phyloP scores from a whole-genome alignment of 2,888 invertebrate genomes.

The Buathra laborator region DNA sequence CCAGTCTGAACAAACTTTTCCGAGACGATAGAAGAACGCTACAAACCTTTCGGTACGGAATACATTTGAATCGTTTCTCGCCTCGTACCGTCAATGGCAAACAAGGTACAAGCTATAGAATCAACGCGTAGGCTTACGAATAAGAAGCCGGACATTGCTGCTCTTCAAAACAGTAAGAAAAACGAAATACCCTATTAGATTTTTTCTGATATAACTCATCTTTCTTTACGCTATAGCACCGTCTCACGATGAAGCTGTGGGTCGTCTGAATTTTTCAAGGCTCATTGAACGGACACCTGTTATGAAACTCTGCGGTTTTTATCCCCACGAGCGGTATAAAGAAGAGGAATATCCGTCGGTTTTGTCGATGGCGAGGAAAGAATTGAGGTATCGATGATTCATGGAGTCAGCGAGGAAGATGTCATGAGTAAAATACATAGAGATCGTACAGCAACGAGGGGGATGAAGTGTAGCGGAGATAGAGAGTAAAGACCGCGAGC shows the following conservation, averaged over 20 bases:
- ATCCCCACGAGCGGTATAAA: conserved; percentile 22
- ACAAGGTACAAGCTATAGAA: conserved; percentile 45
- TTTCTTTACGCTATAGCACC: neutral
- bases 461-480: conserved; percentile 1
- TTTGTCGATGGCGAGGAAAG: conserved; percentile 22
- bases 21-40: conserved; percentile 19
- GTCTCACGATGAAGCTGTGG: conserved; percentile 14
- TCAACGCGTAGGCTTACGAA: neutral
- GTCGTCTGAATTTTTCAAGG: conserved; percentile 64
- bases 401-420: conserved; percentile 47
- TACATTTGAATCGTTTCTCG: conserved; percentile 71
- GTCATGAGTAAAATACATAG: conserved; percentile 34
- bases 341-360: neutral
- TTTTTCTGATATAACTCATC: neutral
- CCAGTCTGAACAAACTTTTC: conserved; percentile 66
- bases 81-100: conserved; percentile 62
- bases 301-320: conserved; percentile 49
- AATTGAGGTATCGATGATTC: conserved; percentile 58
- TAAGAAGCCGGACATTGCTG: neutral
- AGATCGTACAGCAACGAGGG: conserved; percentile 21
- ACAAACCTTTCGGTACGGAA: conserved; percentile 51
- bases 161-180: conserved; percentile 17
- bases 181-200: neutral
- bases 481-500: conserved; percentile 27
- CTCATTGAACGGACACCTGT: conserved; percentile 66